A percentile compares a stretch with the other conserved stretches of the same genome.
These are phyloP conservation scores for Chrysolina oricalcia DNA, from an alignment of 2,888 invertebrate genomes.

Conservation along the genomic window DNA sequence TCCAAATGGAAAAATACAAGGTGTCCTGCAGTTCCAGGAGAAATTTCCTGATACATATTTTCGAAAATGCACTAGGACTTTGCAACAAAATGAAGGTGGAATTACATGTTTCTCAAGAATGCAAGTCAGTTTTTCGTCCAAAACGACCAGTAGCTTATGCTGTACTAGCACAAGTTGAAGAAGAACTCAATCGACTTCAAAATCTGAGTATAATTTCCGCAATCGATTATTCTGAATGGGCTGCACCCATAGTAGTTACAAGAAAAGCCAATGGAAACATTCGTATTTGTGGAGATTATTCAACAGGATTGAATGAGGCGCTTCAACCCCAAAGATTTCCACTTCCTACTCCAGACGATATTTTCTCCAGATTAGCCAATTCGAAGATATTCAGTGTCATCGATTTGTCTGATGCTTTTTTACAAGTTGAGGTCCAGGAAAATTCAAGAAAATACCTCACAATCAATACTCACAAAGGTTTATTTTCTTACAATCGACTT, in stretches of 20 bases:
- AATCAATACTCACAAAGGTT: constrained; percentile 25
- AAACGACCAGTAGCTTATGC: too few species aligned
- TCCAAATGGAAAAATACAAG: background rate
- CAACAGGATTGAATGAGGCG: constrained; percentile 42
- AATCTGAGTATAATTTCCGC: background rate
- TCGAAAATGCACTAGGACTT: too few species aligned
- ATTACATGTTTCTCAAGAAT: too few species aligned
- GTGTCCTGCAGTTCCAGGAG: too few species aligned
- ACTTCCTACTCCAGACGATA: constrained; percentile 42
- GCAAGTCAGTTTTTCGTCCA: too few species aligned
- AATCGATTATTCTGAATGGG: background rate
- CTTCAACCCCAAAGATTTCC: constrained; percentile 47
- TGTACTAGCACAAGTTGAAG: background rate
- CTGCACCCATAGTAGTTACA: background rate
- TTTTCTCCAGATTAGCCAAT: constrained; percentile 37
- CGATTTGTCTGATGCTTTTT: constrained; percentile 22
- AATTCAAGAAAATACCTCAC: constrained; percentile 12
- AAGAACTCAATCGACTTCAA: background rate
- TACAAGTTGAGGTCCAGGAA: constrained; percentile 20
- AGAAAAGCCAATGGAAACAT: constrained; percentile 22
- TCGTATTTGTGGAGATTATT: constrained; percentile 46
- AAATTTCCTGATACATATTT: too few species aligned
- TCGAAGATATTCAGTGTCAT: constrained; percentile 7
- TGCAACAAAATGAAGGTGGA: too few species aligned
- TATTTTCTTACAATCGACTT: constrained; percentile 19